Evolutionary conservation across 2,113 vertebrate species (phyloP).

Genomic region (Hippolais icterina): DNA sequence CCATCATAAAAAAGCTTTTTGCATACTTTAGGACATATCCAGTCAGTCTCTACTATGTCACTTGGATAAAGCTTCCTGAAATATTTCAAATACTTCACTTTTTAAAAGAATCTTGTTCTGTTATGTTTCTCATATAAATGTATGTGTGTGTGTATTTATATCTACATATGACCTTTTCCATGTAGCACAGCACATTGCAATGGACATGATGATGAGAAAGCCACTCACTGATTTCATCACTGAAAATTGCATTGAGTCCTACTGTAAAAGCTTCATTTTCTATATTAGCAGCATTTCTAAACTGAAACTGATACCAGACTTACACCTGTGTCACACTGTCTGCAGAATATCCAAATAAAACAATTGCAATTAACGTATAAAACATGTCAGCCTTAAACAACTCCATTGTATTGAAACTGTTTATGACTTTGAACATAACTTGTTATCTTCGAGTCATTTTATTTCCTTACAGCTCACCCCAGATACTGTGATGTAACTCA

Average conservation of each 20-base stretch:
- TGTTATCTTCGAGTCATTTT: background rate
- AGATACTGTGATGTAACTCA: background rate
- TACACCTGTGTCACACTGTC: background rate
- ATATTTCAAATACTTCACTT: background rate
- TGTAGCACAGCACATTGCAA: background rate
- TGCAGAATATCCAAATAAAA: background rate
- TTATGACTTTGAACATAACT: constrained; percentile 35
- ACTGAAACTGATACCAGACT: background rate
- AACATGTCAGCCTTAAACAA: background rate
- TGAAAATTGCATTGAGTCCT: background rate
- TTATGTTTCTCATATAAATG: background rate
- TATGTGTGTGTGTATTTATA: fast-evolving
- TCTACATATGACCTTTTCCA: background rate
- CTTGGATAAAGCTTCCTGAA: background rate
- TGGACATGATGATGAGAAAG: background rate
- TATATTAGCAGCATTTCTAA: background rate
- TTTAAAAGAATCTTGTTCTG: background rate
- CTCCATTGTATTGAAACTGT: background rate
- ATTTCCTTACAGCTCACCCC: constrained; percentile 39
- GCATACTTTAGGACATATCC: background rate
- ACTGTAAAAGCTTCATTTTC: background rate
- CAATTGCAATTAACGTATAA: background rate
- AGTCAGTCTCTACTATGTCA: background rate
- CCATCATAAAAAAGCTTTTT: background rate
- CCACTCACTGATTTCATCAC: background rate